Percentiles rank a stretch among this genome's conserved stretches.
phyloP scores from a whole-genome alignment of 2,797 vertebrate species.

The Dendrocincla fuliginosa region DNA sequence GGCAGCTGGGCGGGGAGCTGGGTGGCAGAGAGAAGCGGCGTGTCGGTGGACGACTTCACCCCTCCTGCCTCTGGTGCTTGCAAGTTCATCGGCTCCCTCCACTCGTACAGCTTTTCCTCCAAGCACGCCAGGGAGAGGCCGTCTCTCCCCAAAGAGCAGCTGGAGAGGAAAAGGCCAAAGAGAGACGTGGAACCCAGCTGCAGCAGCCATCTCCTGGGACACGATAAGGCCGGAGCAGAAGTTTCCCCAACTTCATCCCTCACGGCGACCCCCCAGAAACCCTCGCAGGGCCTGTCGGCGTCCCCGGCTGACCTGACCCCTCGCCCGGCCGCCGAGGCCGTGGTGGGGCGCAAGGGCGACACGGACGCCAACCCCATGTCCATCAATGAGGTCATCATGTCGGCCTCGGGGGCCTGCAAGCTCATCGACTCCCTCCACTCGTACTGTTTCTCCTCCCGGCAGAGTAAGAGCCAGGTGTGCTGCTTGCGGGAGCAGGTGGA shows the following conservation, averaged over 20 bases:
- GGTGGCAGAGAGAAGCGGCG: constrained; percentile 67
- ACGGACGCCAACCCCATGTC: constrained; percentile 79
- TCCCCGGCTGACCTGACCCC: constrained; percentile 77
- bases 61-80: constrained; percentile 77
- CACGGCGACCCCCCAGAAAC: constrained; percentile 73
- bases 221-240: background rate
- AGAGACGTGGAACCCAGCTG: constrained; percentile 69
- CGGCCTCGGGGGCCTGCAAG: constrained; percentile 75
- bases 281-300: constrained; percentile 68
- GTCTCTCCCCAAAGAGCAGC: constrained; percentile 71
- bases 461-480: constrained; percentile 77
- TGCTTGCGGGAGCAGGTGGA: constrained; percentile 76
- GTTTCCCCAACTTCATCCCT: constrained; percentile 68
- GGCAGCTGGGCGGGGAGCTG: background rate
- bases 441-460: constrained; percentile 77
- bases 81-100: constrained; percentile 82
- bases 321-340: constrained; percentile 72
- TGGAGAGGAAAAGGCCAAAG: constrained; percentile 77
- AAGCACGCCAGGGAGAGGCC: constrained; percentile 75
- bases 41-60: constrained; percentile 74
- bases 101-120: constrained; percentile 84
- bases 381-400: constrained; percentile 81
- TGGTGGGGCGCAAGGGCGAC: constrained; percentile 65
- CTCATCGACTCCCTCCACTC: constrained; percentile 81
- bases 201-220: constrained; percentile 62